Evolutionary conservation across 2,888 invertebrate genomes (phyloP).

Genomic region (Didymodactylos carnosus): DNA sequence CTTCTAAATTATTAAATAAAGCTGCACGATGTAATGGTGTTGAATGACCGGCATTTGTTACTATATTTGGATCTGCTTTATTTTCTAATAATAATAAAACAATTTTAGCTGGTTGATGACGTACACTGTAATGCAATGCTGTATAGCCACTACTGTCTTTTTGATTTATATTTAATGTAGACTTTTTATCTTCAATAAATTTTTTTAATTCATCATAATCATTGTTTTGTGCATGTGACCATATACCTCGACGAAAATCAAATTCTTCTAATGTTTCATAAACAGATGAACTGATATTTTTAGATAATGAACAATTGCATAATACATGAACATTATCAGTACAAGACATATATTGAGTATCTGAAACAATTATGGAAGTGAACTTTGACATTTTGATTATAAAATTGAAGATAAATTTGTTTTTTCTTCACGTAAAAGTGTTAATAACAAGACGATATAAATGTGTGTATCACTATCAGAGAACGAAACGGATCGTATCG

Average conservation of each 20-base stretch:
- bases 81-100: neutral
- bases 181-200: neutral
- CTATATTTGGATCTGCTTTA: neutral
- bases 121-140: neutral
- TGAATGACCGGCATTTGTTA: neutral
- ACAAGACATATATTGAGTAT: too few species aligned
- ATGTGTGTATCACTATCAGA: too few species aligned
- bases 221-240: neutral
- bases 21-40: neutral
- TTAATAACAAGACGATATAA: too few species aligned
- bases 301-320: neutral
- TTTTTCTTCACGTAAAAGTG: too few species aligned
- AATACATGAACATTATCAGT: too few species aligned
- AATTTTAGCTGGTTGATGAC: neutral
- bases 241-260: neutral
- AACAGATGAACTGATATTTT: neutral
- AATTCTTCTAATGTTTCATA: neutral
- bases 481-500: too few species aligned
- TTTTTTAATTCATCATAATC: neutral
- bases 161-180: neutral
- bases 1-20: neutral
- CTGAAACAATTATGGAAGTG: too few species aligned
- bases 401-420: too few species aligned
- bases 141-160: neutral
- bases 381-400: too few species aligned